phyloP scores from a whole-genome alignment of 2,113 vertebrate species.

The Piaya cayana region DNA sequence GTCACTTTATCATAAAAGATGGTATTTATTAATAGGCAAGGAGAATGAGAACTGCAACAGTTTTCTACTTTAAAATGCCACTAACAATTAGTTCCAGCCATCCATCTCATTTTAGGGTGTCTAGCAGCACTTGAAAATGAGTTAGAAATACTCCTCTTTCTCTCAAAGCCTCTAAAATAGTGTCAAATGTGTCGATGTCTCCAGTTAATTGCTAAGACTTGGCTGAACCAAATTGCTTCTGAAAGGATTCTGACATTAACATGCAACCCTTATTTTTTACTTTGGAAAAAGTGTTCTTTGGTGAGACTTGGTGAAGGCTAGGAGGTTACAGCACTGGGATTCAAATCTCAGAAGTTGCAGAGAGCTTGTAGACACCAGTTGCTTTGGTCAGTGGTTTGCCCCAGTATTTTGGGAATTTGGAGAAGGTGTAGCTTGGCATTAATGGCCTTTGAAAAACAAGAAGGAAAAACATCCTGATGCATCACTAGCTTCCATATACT shows the following conservation, averaged over 20 bases:
- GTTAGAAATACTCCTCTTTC: not conserved
- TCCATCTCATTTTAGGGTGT: not conserved
- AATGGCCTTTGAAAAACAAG: not conserved
- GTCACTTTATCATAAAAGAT: not conserved
- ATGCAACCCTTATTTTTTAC: conserved; percentile 85
- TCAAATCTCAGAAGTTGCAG: not conserved
- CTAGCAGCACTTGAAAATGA: not conserved
- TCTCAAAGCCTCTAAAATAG: not conserved
- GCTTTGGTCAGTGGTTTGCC: not conserved
- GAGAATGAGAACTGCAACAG: rapidly evolving
- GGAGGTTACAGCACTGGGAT: not conserved
- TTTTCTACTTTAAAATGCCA: not conserved
- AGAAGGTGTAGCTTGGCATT: not conserved
- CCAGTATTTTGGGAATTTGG: not conserved
- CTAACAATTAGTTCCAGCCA: not conserved
- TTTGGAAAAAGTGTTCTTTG: conserved; percentile 81
- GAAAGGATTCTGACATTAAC: conserved; percentile 83
- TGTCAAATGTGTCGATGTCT: rapidly evolving
- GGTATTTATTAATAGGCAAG: not conserved
- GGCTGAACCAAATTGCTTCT: conserved; percentile 85
- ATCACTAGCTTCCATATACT: not conserved
- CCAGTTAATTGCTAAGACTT: rapidly evolving
- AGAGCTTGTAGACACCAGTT: not conserved
- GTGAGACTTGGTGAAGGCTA: conserved; percentile 56
- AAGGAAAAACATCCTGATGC: not conserved